Conservation (phyloP, 2,888 invertebrate genomes). For the Drymonia ruficornis region DNA sequence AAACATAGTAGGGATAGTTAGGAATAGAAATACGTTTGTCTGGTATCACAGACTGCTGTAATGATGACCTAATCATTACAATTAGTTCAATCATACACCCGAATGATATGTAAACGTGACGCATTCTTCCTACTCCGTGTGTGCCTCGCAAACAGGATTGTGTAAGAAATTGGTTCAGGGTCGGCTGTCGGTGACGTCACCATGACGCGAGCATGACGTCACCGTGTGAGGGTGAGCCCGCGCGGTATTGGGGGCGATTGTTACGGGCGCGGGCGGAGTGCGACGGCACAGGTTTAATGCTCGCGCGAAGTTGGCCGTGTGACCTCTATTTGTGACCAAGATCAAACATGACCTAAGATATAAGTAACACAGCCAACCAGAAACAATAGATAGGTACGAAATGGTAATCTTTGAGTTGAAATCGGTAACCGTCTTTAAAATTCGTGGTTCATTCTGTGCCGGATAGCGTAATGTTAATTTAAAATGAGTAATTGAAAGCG, state of each 20-base stretch:
- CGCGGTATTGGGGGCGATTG: constrained; percentile 11
- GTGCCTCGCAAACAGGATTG: constrained; percentile 18
- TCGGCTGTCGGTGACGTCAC: constrained; percentile 15
- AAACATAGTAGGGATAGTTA: too few relatives aligned
- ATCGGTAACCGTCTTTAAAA: too few relatives aligned
- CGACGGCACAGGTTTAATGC: neutral
- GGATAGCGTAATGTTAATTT: too few relatives aligned
- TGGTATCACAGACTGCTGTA: neutral
- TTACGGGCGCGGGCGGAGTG: neutral
- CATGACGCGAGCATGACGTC: constrained; percentile 31
- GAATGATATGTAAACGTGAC: constrained; percentile 4
- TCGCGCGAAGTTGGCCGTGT: neutral
- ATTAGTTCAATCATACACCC: neutral
- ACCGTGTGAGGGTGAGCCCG: constrained; percentile 19
- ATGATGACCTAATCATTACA: neutral
- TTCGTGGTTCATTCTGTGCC: too few relatives aligned
- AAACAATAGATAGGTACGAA: too few relatives aligned
- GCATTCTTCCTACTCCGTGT: constrained; percentile 6
- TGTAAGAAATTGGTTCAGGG: constrained; percentile 9
- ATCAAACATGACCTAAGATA: neutral
- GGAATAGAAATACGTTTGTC: too few relatives aligned
- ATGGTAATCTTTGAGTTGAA: too few relatives aligned
- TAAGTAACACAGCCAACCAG: too few relatives aligned
- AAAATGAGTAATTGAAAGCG: too few relatives aligned
- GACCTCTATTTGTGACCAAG: neutral